phyloP scores from a whole-genome alignment of 2,113 vertebrate genomes.

The Ceyx melanurus region DNA sequence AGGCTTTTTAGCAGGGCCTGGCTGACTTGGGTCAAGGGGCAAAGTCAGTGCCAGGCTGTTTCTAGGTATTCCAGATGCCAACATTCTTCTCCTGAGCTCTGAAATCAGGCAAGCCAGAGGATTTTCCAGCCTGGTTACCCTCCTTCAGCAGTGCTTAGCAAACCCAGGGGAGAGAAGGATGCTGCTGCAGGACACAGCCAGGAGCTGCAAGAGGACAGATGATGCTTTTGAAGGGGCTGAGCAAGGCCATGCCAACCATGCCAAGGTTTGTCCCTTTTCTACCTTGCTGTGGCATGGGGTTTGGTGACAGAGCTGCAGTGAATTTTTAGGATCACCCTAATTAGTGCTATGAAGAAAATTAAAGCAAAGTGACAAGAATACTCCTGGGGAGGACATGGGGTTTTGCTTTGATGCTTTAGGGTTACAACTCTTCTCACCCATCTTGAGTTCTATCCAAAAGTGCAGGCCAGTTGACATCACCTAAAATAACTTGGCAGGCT shows the following conservation, averaged over 20 bases:
- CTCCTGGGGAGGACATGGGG: accelerated
- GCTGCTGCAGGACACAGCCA: background rate
- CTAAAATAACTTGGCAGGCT: background rate
- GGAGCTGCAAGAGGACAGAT: background rate
- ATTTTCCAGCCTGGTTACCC: background rate
- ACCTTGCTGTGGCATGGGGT: accelerated
- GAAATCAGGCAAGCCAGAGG: background rate
- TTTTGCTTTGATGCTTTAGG: background rate
- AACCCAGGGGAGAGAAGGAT: background rate
- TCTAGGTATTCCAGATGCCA: background rate
- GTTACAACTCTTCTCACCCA: background rate
- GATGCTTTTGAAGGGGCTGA: background rate
- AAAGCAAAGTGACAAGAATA: background rate
- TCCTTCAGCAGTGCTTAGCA: accelerated
- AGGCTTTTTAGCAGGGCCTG: background rate
- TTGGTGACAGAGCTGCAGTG: background rate
- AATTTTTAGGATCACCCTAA: background rate
- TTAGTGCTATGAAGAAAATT: background rate
- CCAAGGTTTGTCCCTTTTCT: background rate
- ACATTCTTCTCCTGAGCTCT: background rate
- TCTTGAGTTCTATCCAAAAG: background rate
- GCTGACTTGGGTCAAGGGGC: background rate
- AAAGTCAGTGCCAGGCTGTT: background rate
- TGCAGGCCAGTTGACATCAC: background rate
- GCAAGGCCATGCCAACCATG: background rate